A percentile compares a stretch with the other conserved stretches of the same genome.
phyloP scores from a whole-genome alignment of 2,797 vertebrate species.

The Pangasius djambal region DNA sequence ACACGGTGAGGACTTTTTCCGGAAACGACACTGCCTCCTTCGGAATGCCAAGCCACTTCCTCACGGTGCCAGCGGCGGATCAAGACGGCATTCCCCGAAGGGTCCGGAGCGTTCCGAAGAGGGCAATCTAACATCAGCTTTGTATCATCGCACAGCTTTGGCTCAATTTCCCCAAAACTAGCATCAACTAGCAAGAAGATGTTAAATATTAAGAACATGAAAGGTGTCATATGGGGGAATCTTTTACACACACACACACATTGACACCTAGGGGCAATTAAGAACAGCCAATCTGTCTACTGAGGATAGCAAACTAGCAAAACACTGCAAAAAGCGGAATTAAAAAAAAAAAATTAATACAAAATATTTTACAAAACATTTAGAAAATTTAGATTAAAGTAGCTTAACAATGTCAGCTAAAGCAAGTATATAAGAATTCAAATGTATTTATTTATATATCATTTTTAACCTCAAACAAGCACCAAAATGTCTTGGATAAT shows the following conservation, averaged over 20 bases:
- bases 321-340: neutral
- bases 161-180: neutral
- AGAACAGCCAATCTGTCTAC: neutral
- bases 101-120: slow-evolving; percentile 13
- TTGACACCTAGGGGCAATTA: neutral
- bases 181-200: neutral
- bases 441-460: no score
- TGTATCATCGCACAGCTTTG: neutral
- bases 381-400: neutral
- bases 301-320: neutral
- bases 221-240: neutral
- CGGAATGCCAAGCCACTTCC: slow-evolving; percentile 62
- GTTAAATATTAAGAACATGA: neutral
- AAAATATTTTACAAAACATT: no score
- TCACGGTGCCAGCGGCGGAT: slow-evolving; percentile 48
- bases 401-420: neutral
- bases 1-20: slow-evolving; percentile 68
- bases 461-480: neutral
- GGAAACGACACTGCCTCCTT: slow-evolving; percentile 65
- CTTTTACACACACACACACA: neutral
- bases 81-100: slow-evolving; percentile 48
- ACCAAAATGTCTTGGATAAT: neutral
- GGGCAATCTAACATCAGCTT: neutral
- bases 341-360: neutral
- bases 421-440: neutral